A percentile compares a stretch with the other conserved stretches of the same genome.
These are phyloP conservation scores for Pristionchus mayeri DNA, from an alignment of 2,888 invertebrate genomes.

Conservation along the genomic window DNA sequence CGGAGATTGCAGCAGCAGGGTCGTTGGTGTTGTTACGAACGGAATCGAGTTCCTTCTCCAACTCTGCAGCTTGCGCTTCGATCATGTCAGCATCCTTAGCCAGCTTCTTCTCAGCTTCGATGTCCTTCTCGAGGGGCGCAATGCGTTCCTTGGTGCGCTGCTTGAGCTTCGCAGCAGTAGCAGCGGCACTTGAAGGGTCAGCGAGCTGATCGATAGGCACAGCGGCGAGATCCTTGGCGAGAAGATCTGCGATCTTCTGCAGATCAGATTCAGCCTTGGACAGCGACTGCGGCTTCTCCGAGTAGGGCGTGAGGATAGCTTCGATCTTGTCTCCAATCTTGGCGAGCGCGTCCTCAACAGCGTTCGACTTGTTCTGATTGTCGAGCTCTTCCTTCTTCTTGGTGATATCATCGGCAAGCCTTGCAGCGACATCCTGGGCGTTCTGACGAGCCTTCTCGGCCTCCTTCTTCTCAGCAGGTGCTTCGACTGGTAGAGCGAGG, in stretches of 20 bases:
- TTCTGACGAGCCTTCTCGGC: slow-evolving; percentile 32
- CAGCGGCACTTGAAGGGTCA: slow-evolving; percentile 12
- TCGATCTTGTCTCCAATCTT: slow-evolving; percentile 46
- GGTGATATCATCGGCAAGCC: slow-evolving; percentile 52
- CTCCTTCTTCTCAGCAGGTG: slow-evolving; percentile 13
- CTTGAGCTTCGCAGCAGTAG: slow-evolving; percentile 52
- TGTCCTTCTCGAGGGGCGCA: slow-evolving; percentile 47
- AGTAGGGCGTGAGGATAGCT: slow-evolving; percentile 59
- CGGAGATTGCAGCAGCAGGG: not conserved
- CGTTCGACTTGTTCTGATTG: not conserved
- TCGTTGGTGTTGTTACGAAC: not conserved
- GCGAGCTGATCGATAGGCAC: slow-evolving; percentile 36
- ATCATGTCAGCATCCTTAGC: slow-evolving; percentile 54
- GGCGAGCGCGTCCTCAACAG: not conserved
- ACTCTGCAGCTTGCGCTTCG: slow-evolving; percentile 52
- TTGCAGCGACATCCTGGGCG: slow-evolving; percentile 51
- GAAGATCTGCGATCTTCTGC: slow-evolving; percentile 25
- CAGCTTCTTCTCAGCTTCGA: slow-evolving; percentile 55
- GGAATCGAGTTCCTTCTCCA: slow-evolving; percentile 55
- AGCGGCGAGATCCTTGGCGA: slow-evolving; percentile 21
- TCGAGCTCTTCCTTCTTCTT: slow-evolving; percentile 52
- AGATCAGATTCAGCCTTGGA: slow-evolving; percentile 19
- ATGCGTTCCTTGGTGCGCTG: slow-evolving; percentile 47
- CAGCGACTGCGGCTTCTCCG: slow-evolving; percentile 47
- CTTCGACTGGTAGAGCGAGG: not conserved